These are phyloP conservation scores for Drosophila elegans DNA, from an alignment of 1,140 invertebrate species.

Conservation along the genomic window DNA sequence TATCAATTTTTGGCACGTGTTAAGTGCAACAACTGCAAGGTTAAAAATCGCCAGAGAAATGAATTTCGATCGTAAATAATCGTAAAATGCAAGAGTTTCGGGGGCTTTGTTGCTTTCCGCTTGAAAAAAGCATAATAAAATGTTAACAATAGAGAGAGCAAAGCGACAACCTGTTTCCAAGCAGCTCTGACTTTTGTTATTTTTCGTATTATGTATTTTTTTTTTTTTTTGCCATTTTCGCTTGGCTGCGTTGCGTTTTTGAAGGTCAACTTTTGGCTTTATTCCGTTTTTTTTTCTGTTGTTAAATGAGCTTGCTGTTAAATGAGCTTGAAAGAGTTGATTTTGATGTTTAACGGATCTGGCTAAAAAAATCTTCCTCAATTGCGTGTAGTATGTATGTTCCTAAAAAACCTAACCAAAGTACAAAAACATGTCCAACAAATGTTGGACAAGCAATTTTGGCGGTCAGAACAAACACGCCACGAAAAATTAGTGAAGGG, in stretches of 20 bases:
- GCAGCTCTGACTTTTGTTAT: slow-evolving; percentile 49
- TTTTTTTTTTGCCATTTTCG: slow-evolving; percentile 57
- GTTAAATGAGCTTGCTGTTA: slow-evolving; percentile 75
- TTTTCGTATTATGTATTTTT: slow-evolving; percentile 11
- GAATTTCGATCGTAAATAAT: slow-evolving; percentile 47
- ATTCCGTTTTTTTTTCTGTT: slow-evolving; percentile 32
- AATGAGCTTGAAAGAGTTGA: slow-evolving; percentile 76
- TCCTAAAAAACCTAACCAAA: slow-evolving; percentile 37
- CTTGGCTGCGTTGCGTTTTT: slow-evolving; percentile 76
- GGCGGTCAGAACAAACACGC: slow-evolving; percentile 41
- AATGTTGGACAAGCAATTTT: slow-evolving; percentile 51
- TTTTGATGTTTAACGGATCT: slow-evolving; percentile 53
- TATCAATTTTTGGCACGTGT: slow-evolving; percentile 72
- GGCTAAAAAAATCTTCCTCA: slow-evolving; percentile 25
- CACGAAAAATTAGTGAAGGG: slow-evolving; percentile 22
- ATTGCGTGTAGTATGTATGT: slow-evolving; percentile 37
- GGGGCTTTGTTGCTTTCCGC: slow-evolving; percentile 58
- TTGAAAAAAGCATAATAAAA: slow-evolving; percentile 74
- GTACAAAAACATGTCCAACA: slow-evolving; percentile 55
- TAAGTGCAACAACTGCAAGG: slow-evolving; percentile 42
- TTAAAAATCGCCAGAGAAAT: slow-evolving; percentile 35
- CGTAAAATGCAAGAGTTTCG: slow-evolving; percentile 29
- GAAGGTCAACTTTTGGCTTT: slow-evolving; percentile 75
- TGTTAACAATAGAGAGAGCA: slow-evolving; percentile 65
- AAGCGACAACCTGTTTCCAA: slow-evolving; percentile 55